Evolutionary conservation across 2,888 invertebrate species (phyloP).

Genomic region (Amaurobius ferox): DNA sequence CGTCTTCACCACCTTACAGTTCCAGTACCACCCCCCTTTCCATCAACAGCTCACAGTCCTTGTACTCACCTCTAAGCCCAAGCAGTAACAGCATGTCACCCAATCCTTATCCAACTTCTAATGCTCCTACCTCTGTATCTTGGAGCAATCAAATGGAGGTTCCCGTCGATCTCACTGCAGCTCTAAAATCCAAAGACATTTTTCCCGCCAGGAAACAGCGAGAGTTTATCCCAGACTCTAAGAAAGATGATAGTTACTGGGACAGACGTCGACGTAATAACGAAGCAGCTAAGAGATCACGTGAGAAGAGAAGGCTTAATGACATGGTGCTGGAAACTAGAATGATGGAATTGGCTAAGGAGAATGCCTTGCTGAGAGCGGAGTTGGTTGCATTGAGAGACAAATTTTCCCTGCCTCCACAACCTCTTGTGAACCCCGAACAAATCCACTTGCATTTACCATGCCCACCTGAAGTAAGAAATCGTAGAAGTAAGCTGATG

Average conservation of each 20-base stretch:
- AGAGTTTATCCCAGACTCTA: slow-evolving; percentile 96
- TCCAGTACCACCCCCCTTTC: background rate
- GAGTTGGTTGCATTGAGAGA: slow-evolving; percentile 95
- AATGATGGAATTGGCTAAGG: slow-evolving; percentile 94
- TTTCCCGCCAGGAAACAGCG: slow-evolving; percentile 86
- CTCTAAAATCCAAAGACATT: slow-evolving; percentile 55
- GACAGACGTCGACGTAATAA: slow-evolving; percentile 96
- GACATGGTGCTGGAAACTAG: slow-evolving; percentile 97
- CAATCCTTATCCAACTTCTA: slow-evolving; percentile 37
- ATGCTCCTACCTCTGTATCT: background rate
- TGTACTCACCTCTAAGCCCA: slow-evolving; percentile 39
- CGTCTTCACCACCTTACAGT: slow-evolving; percentile 19
- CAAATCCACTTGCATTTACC: slow-evolving; percentile 78
- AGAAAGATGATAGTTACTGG: slow-evolving; percentile 98
- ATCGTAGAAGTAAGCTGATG: slow-evolving; percentile 72
- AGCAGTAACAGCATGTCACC: slow-evolving; percentile 57
- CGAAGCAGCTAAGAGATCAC: slow-evolving; percentile 95
- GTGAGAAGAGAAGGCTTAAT: slow-evolving; percentile 97
- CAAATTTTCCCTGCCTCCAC: slow-evolving; percentile 91
- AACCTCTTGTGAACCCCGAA: slow-evolving; percentile 89
- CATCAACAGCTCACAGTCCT: background rate
- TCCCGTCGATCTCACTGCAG: slow-evolving; percentile 61
- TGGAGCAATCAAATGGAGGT: slow-evolving; percentile 38
- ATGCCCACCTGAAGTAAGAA: slow-evolving; percentile 48
- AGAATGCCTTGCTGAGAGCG: slow-evolving; percentile 94